phyloP scores from a whole-genome alignment of 2,888 invertebrate genomes.

The Troides helena region DNA sequence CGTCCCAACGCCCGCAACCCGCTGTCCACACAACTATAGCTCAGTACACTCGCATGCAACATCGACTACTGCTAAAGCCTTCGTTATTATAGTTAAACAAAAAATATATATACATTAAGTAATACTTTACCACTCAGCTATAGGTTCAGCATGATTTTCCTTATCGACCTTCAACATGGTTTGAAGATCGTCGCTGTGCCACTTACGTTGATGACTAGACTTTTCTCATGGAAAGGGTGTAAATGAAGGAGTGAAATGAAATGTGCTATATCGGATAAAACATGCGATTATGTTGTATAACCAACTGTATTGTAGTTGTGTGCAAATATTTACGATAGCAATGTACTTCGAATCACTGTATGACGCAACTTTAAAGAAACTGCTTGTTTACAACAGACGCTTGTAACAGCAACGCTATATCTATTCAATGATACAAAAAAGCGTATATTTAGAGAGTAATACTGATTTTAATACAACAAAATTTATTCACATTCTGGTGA shows the following conservation, averaged over 20 bases:
- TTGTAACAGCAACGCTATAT: neutral
- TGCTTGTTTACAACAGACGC: neutral
- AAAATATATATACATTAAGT: neutral
- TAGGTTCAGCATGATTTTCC: neutral
- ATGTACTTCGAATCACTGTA: neutral
- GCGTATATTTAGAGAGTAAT: neutral
- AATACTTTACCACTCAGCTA: neutral
- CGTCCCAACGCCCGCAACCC: conserved; percentile 61
- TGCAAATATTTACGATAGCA: conserved; percentile 3
- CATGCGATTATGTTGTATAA: neutral
- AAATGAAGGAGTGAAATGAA: neutral
- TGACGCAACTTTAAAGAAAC: conserved; percentile 8
- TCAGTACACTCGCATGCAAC: conserved; percentile 15
- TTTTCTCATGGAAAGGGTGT: neutral
- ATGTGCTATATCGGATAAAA: neutral
- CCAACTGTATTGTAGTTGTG: conserved; percentile 6
- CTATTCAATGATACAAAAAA: conserved; percentile 2
- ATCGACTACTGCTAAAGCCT: neutral
- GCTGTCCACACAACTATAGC: conserved; percentile 32
- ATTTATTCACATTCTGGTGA: neutral
- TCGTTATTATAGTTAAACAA: neutral
- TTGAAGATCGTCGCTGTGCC: neutral
- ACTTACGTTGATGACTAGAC: neutral
- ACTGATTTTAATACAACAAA: neutral
- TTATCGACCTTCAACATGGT: neutral